Conservation (phyloP, 2,888 invertebrate species). For the Celastrina argiolus region DNA sequence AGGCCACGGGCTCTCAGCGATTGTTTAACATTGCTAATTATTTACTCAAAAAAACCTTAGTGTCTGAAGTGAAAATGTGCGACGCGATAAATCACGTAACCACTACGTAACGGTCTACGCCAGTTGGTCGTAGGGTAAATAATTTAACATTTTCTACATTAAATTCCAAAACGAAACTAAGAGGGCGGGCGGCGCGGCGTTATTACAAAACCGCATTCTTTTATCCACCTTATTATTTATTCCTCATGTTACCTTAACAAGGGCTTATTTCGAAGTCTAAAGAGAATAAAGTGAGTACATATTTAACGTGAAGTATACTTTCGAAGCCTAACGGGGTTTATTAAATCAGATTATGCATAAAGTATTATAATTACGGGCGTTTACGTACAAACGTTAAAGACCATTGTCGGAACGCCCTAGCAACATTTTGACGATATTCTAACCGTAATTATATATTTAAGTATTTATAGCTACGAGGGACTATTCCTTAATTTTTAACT, state of each 20-base stretch:
- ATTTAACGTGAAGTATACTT: slow-evolving; percentile 12
- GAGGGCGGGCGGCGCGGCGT: background rate
- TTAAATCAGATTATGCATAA: slow-evolving; percentile 16
- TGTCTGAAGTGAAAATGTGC: background rate
- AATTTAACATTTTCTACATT: slow-evolving; percentile 17
- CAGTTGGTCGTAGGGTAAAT: slow-evolving; percentile 7
- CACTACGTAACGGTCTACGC: background rate
- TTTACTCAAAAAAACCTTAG: background rate
- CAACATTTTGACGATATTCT: background rate
- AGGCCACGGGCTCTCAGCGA: too few relatives aligned
- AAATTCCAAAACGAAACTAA: slow-evolving; percentile 13
- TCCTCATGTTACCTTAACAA: slow-evolving; percentile 1
- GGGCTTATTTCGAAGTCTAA: slow-evolving; percentile 2
- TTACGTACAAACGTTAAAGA: background rate
- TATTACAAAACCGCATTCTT: slow-evolving; percentile 19
- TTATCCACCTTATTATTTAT: slow-evolving; percentile 16
- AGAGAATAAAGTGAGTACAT: slow-evolving; percentile 15
- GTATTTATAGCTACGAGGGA: too few relatives aligned
- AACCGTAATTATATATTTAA: too few relatives aligned
- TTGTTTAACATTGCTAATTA: background rate
- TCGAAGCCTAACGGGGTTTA: slow-evolving; percentile 8
- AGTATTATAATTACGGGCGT: background rate
- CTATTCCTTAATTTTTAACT: too few relatives aligned
- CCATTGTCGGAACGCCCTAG: background rate
- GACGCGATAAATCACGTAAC: slow-evolving; percentile 5